Evolutionary conservation across 2,113 vertebrate genomes (phyloP).

Genomic region (Raja brachyura): DNA sequence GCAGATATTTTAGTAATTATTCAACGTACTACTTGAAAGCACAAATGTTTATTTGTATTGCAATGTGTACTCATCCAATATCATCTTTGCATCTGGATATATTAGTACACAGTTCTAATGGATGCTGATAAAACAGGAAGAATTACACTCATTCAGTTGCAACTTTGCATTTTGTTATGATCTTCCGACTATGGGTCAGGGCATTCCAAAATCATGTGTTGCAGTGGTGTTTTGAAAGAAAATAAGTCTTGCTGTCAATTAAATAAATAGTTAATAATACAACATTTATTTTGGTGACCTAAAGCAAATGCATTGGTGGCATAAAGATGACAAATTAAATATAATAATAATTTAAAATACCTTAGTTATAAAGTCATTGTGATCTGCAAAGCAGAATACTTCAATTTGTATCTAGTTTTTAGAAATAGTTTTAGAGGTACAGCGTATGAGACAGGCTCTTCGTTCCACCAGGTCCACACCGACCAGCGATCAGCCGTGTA

Average conservation of each 20-base stretch:
- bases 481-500: no score
- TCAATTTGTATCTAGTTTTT: background rate
- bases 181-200: background rate
- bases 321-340: background rate
- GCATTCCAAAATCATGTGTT: background rate
- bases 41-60: background rate
- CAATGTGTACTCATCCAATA: background rate
- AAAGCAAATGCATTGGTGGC: background rate
- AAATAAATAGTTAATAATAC: background rate
- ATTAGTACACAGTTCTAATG: background rate
- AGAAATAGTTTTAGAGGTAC: no score
- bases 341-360: no score
- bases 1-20: background rate
- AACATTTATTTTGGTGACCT: background rate
- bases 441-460: no score
- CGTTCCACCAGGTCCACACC: no score
- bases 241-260: background rate
- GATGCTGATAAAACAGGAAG: no score
- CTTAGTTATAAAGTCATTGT: background rate
- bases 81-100: background rate
- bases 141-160: background rate
- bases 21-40: background rate
- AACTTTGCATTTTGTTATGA: background rate
- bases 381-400: background rate
- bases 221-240: background rate